Conservation (phyloP, 2,113 vertebrate species). For the Elgaria multicarinata region DNA sequence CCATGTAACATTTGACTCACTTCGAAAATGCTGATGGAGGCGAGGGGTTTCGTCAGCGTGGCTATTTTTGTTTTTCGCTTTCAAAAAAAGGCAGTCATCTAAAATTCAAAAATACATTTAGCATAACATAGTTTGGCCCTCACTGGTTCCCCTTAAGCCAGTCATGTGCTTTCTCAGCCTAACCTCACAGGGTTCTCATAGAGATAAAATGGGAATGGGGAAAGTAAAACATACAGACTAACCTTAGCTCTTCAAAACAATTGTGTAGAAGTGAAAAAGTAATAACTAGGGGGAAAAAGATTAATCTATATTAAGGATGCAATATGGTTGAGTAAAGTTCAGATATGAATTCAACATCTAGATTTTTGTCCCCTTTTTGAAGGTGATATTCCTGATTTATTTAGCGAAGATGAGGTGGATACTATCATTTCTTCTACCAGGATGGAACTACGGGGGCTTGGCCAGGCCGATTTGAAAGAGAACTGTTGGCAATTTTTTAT, state of each 20-base stretch:
- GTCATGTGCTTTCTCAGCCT: background rate
- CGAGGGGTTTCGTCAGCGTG: background rate
- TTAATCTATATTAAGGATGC: background rate
- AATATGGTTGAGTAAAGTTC: background rate
- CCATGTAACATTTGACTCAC: constrained; percentile 50
- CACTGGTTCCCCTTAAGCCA: background rate
- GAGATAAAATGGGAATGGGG: background rate
- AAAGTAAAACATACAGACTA: background rate
- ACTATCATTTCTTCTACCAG: constrained; percentile 77
- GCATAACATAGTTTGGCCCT: background rate
- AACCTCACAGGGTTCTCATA: background rate
- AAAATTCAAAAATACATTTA: background rate
- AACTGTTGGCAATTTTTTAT: constrained; percentile 84
- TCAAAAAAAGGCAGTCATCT: background rate
- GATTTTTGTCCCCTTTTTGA: background rate
- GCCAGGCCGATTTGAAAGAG: constrained; percentile 77
- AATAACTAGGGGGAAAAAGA: background rate
- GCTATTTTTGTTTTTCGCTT: background rate
- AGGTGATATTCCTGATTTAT: constrained; percentile 80
- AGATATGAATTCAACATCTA: background rate
- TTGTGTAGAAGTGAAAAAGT: background rate
- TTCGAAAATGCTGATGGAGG: background rate
- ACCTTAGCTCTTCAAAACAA: background rate
- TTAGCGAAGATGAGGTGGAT: constrained; percentile 78
- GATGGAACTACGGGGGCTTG: constrained; percentile 77